Base-by-base conservation (phyloP, 1,140 invertebrate species). In the Drosophila watanabei region DNA sequence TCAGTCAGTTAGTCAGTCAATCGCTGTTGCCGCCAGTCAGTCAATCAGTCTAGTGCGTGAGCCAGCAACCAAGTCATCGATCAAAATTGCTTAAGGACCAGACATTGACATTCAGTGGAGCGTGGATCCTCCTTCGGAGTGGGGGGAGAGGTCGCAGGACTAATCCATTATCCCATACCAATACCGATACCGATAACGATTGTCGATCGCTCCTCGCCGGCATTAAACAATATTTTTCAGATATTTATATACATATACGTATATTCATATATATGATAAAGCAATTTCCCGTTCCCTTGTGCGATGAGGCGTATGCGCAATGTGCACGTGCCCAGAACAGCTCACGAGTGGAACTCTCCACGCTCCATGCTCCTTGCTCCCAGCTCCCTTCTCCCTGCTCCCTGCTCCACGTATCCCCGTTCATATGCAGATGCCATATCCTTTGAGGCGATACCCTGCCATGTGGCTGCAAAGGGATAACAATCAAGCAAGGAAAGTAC, bases 151-250 rank as follows among this genome's bases (percentile, higher is more conserved):
- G 37, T 52, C 58, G 33, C 62, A 41, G 56, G 51, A 57, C 76
- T 45, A 78, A 79, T 73, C 69, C 69, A 73, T 60, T 73, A 73
- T 73, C 43, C 62, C 62, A 37, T n/a, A 37, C 52, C 14, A 18
- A 16, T 24, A 28, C 46, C 46, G 46, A 24, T 37, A 16, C 37
- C 54, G 70, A 72, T 59, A n/a, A n/a, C 30, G 32, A 28, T 33
- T 48, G 46, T 14, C 43, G 16, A 46, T 18, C 57, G 28, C 49
- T 46, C 1, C 28, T 24, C 13, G 43, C 45, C 5, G n/a, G 30
- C 45, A 71, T 81, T 81, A 73, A 82, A 81, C 73, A 81, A 81
- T 81, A 81, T 81, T 82, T 82, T 62, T 78, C 66, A 82, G 57
- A 61, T 82, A 82, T 75, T 73, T 73, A 73, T 61, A 48, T 58